Evolutionary conservation across 2,113 vertebrate genomes (phyloP).

Genomic region (Electrona antarctica): DNA sequence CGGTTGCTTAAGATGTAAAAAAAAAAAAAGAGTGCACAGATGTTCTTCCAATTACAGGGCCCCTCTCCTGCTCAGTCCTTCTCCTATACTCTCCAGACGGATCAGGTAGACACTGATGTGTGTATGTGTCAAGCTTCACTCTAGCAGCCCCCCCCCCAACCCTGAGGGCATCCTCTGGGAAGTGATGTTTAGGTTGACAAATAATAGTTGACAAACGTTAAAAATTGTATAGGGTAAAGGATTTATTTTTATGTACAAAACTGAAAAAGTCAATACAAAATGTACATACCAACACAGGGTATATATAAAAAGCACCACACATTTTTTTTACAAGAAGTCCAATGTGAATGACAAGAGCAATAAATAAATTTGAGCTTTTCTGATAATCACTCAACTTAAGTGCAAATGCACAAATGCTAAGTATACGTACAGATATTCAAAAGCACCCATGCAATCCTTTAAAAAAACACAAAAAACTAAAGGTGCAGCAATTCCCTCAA

Average conservation of each 20-base stretch:
- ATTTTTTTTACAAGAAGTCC: slow-evolving; percentile 59
- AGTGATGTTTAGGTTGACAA: slow-evolving; percentile 26
- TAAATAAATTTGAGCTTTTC: slow-evolving; percentile 73
- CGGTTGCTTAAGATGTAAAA: slow-evolving; percentile 70
- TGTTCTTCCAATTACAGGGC: slow-evolving; percentile 77
- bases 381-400: slow-evolving; percentile 67
- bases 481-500: neutral
- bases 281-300: slow-evolving; percentile 18
- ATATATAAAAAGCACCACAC: slow-evolving; percentile 49
- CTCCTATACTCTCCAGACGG: slow-evolving; percentile 60
- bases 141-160: slow-evolving; percentile 21
- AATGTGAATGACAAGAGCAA: slow-evolving; percentile 72
- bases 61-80: slow-evolving; percentile 29
- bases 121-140: slow-evolving; percentile 36
- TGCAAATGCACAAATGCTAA: slow-evolving; percentile 72
- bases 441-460: slow-evolving; percentile 44
- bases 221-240: slow-evolving; percentile 43
- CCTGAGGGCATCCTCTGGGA: slow-evolving; percentile 12
- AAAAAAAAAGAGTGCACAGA: slow-evolving; percentile 67
- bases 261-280: slow-evolving; percentile 41
- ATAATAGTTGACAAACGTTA: slow-evolving; percentile 36
- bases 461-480: slow-evolving; percentile 7
- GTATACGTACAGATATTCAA: slow-evolving; percentile 70
- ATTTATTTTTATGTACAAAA: slow-evolving; percentile 49
- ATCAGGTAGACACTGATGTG: slow-evolving; percentile 79